These are phyloP conservation scores for Aethina tumida DNA, from an alignment of 1,140 invertebrate genomes.

Conservation along the genomic window DNA sequence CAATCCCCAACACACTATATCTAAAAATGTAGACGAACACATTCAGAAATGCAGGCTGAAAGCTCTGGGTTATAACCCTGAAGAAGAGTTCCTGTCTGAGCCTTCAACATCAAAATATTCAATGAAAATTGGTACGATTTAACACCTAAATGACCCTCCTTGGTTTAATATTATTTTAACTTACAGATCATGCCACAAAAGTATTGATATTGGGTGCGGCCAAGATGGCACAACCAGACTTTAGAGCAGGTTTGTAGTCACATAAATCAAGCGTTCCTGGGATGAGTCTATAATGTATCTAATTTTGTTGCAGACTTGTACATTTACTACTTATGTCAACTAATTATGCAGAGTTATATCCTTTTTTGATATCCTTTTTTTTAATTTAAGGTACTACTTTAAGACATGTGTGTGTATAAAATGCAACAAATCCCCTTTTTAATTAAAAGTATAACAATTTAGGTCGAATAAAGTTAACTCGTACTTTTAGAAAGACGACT, in stretches of 20 bases:
- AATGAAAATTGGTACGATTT: conserved; percentile 28
- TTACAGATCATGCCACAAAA: conserved; percentile 39
- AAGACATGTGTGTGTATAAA: conserved; percentile 11
- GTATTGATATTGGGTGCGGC: conserved; percentile 30
- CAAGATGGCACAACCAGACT: conserved; percentile 12
- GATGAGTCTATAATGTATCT: conserved; percentile 15
- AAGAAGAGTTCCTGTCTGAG: conserved; percentile 39
- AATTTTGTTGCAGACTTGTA: conserved; percentile 4
- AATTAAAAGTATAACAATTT: too few relatives aligned
- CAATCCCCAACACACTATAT: too few relatives aligned
- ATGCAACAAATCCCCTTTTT: too few relatives aligned
- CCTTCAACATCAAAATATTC: conserved; percentile 32
- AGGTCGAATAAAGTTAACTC: too few relatives aligned
- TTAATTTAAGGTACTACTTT: too few relatives aligned
- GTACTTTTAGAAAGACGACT: too few relatives aligned
- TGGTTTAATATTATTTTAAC: conserved; percentile 5
- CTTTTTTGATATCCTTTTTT: conserved; percentile 33
- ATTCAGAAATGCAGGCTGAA: conserved; percentile 39
- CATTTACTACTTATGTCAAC: conserved; percentile 11
- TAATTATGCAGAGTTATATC: conserved; percentile 17
- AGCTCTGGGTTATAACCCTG: conserved; percentile 38
- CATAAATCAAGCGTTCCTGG: neutral
- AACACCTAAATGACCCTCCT: neutral
- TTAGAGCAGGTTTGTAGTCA: conserved; percentile 22
- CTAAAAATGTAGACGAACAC: conserved; percentile 36